Base-by-base conservation (phyloP, 1,140 invertebrate species). In the Sarcophaga peregrina region DNA sequence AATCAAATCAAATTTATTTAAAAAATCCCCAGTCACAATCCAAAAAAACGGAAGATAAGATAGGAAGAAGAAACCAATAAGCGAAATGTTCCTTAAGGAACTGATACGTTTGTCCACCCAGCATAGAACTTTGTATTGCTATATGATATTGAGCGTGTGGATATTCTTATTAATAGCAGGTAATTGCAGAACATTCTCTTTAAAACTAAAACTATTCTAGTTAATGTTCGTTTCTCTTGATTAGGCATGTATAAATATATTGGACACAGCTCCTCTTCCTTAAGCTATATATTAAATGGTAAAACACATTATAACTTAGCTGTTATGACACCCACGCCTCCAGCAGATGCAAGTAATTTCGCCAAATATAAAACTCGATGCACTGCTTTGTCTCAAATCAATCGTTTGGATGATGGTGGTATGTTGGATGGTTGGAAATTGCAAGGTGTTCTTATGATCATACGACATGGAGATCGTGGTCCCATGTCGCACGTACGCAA, bases 401-500 rank as follows among this genome's bases (percentile, higher is more conserved):
- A 89, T 10, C 89, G 92, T 80, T 93, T 94, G 84, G 92, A 93
- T 83, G 95, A 96, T 94, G 95, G 95, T 93, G 91, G 90, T 73
- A 88, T 90, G 83, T 85, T 90, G 82, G 90, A 91, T 84, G 89
- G 93, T 85, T 95, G 95, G 92, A 91, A 94, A 50, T 87, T 98
- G 15, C 94, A 95, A 90, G 95, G 96, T 10, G 93, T 97, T 8
- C 90, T 97, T 50, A 92, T 97, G 48, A 90, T 98, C 9, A 94
- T 97, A 7, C 91, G 97, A 47, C 97, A 98, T 90, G 97, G 97
- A 3, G 97, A 98, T 89, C 92, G 97, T 72, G 96, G 96, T 7
- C 95, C 96, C 3, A 91, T 98, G 74, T 93, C 95, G 9, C 95
- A 96, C 89, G 92, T 97, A 6, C 92, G 93, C 84, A 94, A 95